Base-by-base conservation (phyloP, 2,797 vertebrate genomes). In the Mareca strepera region DNA sequence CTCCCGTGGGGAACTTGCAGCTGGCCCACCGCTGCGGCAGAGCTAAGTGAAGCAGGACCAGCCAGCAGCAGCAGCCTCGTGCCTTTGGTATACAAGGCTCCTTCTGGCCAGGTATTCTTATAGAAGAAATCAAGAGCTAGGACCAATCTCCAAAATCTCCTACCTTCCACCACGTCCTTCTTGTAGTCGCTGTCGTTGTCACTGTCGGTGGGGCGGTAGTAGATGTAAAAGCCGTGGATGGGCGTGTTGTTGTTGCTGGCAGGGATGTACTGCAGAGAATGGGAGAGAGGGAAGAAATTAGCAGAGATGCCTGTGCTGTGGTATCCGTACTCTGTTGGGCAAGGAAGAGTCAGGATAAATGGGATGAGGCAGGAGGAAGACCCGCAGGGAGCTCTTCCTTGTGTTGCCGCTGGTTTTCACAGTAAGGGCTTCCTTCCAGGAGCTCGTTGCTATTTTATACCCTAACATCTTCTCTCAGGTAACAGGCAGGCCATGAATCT, bases 111-210 rank as follows among this genome's bases (percentile, higher is more conserved):
- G 7, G 13, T 11, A 14, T 17, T n/a, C 28, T 67, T 63, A 77
- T 29, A 83, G 59, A 4, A 85, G 53, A 56, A 43, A 77, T 1
- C 6, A 48, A 50, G 3, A 26, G 37, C 13, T 62, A 18, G 7
- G 56, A 59, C 2, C 8, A 16, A 72, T 44, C 25, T 82, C 39
- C 22, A 43, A 21, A 1, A 53, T 80, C 67, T 73, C 98, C 95
- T 93, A 98, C 99, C 99, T 98, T 99, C 99, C 73, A 99, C 99
- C 95, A 99, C 98, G 0, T 99, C 99, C 97, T 99, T 99, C 98
- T 99, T 99, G 93, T 99, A 99, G 97, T 99, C 99, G 0, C 99
- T 99, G 97, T 99, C 99, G 5, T 99, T 99, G 97, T 99, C 99
- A 10, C 99, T 99, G 98, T 99, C 99, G 1, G 99, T 99, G 39